These are phyloP conservation scores for Rissa tridactyla DNA, from an alignment of 2,113 vertebrate species.

Conservation along the genomic window DNA sequence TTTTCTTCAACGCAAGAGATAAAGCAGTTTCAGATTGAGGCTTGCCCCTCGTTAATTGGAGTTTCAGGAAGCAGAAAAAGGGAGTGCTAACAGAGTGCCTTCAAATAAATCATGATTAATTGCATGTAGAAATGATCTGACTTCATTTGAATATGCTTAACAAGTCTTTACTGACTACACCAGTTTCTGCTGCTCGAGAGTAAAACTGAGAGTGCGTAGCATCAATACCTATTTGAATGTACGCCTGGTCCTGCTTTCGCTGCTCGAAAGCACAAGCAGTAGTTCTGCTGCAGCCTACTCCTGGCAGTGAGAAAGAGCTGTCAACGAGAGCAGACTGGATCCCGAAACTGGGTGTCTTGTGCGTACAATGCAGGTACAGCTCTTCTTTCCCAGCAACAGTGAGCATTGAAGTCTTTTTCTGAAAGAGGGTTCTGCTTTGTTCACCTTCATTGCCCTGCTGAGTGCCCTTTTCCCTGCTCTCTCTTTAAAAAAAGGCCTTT, in stretches of 20 bases:
- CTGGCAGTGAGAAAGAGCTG: neutral
- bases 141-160: slow-evolving; percentile 60
- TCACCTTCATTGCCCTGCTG: neutral
- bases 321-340: neutral
- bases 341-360: neutral
- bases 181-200: slow-evolving; percentile 54
- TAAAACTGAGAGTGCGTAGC: slow-evolving; percentile 60
- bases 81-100: slow-evolving; percentile 53
- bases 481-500: neutral
- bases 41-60: slow-evolving; percentile 58
- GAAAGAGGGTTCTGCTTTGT: neutral
- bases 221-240: slow-evolving; percentile 61
- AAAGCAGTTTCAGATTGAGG: slow-evolving; percentile 47
- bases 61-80: slow-evolving; percentile 65
- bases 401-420: neutral
- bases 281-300: neutral
- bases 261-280: slow-evolving; percentile 12
- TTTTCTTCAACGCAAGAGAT: slow-evolving; percentile 1
- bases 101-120: slow-evolving; percentile 71
- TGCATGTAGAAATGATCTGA: slow-evolving; percentile 65
- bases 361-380: neutral
- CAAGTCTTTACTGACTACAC: slow-evolving; percentile 35
- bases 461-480: neutral
- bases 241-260: neutral
- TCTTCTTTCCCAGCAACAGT: neutral